Conservation (phyloP, 2,113 vertebrate species). For the Xiphias gladius region DNA sequence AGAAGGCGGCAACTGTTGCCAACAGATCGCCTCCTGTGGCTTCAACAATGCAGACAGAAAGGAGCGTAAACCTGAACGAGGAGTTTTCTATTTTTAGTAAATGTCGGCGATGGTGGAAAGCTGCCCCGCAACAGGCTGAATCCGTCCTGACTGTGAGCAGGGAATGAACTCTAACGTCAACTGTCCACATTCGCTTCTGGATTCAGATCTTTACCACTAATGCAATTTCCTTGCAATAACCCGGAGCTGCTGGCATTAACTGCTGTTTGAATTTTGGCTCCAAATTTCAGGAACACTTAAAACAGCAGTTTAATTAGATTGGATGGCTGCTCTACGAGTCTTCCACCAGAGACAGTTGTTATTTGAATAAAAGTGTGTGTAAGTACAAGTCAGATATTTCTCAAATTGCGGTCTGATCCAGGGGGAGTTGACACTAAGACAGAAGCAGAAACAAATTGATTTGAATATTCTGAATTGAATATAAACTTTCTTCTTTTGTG, state of each 20-base stretch:
- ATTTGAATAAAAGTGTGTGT: too few relatives aligned
- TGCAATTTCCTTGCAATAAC: neutral
- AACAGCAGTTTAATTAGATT: neutral
- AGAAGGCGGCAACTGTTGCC: conserved; percentile 63
- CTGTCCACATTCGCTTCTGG: neutral
- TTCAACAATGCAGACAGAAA: neutral
- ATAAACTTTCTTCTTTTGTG: too few relatives aligned
- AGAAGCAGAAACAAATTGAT: too few relatives aligned
- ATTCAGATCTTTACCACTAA: neutral
- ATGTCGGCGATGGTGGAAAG: conserved; percentile 10
- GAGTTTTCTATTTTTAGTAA: conserved; percentile 48
- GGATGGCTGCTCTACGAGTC: too few relatives aligned
- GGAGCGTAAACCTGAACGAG: conserved; percentile 33
- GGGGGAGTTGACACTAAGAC: too few relatives aligned
- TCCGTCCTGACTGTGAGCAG: neutral
- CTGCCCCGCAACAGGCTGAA: conserved; percentile 34
- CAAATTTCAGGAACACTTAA: neutral
- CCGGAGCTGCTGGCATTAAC: neutral
- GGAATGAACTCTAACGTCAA: too few relatives aligned
- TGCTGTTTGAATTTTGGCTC: too few relatives aligned
- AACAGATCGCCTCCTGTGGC: conserved; percentile 10
- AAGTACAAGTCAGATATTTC: too few relatives aligned
- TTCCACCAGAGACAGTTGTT: too few relatives aligned
- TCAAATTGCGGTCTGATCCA: too few relatives aligned
- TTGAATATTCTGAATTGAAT: too few relatives aligned